Evolutionary conservation across 2,888 invertebrate genomes (phyloP).

Genomic region (Peribatodes rhomboidaria): DNA sequence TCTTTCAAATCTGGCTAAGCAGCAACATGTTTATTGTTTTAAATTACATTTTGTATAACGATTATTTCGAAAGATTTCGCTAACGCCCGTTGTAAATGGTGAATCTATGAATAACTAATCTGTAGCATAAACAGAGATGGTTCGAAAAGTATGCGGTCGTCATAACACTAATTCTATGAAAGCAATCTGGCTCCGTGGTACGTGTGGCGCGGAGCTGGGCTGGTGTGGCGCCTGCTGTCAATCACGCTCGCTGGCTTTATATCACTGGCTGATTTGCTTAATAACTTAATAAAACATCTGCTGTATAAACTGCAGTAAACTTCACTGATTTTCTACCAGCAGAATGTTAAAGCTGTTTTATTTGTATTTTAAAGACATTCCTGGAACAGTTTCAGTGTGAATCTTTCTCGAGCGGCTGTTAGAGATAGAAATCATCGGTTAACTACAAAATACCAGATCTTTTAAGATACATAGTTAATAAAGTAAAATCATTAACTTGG

Average conservation of each 20-base stretch:
- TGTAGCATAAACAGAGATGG: conserved; percentile 37
- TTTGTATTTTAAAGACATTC: conserved; percentile 55
- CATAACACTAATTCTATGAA: conserved; percentile 52
- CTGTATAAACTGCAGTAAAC: conserved; percentile 51
- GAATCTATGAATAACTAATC: conserved; percentile 41
- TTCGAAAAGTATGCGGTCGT: conserved; percentile 42
- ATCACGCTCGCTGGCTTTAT: conserved; percentile 70
- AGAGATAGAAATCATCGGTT: conserved; percentile 12
- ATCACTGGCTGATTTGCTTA: conserved; percentile 58
- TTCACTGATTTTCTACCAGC: conserved; percentile 49
- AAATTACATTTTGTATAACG: conserved; percentile 34
- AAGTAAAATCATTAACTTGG: conserved; percentile 30
- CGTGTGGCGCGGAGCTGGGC: conserved; percentile 3
- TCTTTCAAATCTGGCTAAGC: conserved; percentile 32
- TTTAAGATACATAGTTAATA: conserved; percentile 37
- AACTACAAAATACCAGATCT: conserved; percentile 22
- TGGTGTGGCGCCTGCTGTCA: conserved; percentile 63
- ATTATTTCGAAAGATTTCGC: conserved; percentile 35
- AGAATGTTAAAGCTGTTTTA: conserved; percentile 51
- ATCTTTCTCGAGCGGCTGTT: conserved; percentile 22
- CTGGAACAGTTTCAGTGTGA: conserved; percentile 33
- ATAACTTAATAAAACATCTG: conserved; percentile 65
- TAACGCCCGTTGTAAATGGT: conserved; percentile 32
- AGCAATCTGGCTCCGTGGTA: conserved; percentile 45
- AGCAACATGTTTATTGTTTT: conserved; percentile 45